Evolutionary conservation across 2,797 vertebrate genomes (phyloP).

Genomic region (Gymnothorax javanicus): DNA sequence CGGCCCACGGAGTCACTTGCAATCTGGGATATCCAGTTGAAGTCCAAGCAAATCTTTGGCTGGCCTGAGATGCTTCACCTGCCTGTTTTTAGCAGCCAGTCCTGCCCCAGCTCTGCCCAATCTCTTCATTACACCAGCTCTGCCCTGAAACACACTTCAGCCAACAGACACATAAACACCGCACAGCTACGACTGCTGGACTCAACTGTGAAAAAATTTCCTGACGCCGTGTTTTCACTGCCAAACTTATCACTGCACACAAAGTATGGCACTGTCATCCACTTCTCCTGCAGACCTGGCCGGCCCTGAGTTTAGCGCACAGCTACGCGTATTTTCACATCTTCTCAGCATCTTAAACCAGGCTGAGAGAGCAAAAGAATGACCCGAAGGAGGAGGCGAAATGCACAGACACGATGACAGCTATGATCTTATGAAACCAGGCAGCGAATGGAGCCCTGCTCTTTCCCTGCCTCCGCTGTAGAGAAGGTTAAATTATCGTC

Average conservation of each 20-base stretch:
- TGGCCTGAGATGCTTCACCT: neutral
- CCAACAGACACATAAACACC: neutral
- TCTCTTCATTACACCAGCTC: neutral
- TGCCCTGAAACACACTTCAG: neutral
- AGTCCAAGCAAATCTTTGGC: neutral
- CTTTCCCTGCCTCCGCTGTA: neutral
- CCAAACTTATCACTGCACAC: neutral
- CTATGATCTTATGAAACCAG: neutral
- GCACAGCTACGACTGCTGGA: neutral
- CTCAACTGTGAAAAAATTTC: neutral
- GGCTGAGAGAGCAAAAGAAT: neutral
- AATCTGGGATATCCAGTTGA: neutral
- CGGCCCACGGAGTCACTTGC: too few relatives aligned
- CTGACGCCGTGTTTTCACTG: neutral
- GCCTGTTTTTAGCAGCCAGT: neutral
- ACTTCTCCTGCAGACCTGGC: neutral
- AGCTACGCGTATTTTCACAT: neutral
- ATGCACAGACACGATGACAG: neutral
- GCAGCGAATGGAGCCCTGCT: neutral
- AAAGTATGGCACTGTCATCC: neutral
- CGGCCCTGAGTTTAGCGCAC: neutral
- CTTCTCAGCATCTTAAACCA: neutral
- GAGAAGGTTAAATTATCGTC: slow-evolving; percentile 10
- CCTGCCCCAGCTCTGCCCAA: neutral
- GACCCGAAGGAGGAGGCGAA: neutral